These are phyloP conservation scores for Tigriopus japonicus DNA, from an alignment of 1,140 invertebrate genomes.

Conservation along the genomic window DNA sequence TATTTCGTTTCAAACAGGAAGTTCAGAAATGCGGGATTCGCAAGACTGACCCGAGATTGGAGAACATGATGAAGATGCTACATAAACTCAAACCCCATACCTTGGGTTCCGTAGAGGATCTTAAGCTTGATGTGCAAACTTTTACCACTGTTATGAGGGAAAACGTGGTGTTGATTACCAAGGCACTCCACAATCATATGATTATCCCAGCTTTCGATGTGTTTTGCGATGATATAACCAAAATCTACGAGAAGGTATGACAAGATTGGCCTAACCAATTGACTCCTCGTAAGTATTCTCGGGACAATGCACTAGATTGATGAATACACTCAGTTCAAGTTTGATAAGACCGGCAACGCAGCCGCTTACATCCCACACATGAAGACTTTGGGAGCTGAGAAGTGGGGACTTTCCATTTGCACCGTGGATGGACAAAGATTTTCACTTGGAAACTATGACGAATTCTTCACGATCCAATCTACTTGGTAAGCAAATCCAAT, in stretches of 20 bases:
- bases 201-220: not conserved
- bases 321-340: not conserved
- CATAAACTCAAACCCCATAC: not conserved
- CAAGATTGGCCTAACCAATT: no score
- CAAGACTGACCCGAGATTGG: not conserved
- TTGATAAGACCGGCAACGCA: conserved; percentile 29
- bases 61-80: not conserved
- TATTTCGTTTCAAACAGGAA: not conserved
- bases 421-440: conserved; percentile 85
- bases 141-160: not conserved
- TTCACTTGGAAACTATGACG: conserved; percentile 72
- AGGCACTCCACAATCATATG: not conserved
- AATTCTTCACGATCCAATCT: conserved; percentile 91
- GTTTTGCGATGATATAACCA: not conserved
- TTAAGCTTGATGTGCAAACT: not conserved
- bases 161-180: not conserved
- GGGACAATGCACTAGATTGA: not conserved
- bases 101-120: not conserved
- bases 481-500: conserved; percentile 40
- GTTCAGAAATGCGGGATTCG: not conserved
- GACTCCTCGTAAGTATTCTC: not conserved
- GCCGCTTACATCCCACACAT: conserved; percentile 87
- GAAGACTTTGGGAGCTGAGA: conserved; percentile 60
- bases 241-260: not conserved
- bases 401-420: conserved; percentile 74